These are phyloP conservation scores for Luscinia luscinia DNA, from an alignment of 2,797 vertebrate species.

Conservation along the genomic window DNA sequence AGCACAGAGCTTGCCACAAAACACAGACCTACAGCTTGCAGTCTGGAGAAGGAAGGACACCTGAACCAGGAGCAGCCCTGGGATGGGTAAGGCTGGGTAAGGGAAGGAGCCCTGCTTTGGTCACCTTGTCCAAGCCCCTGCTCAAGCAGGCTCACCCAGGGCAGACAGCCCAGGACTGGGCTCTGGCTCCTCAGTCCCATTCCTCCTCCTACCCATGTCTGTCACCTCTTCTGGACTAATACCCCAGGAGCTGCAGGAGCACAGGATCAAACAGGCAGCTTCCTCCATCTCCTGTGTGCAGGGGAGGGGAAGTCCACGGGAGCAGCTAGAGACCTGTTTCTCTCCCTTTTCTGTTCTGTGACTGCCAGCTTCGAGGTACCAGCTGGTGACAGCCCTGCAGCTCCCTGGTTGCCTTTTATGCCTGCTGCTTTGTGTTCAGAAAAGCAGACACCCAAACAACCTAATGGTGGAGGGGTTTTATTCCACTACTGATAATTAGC, in stretches of 20 bases:
- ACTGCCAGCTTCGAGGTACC: background rate
- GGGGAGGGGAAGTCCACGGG: background rate
- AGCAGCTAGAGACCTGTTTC: background rate
- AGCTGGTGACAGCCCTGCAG: slow-evolving; percentile 1
- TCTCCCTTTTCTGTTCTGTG: background rate
- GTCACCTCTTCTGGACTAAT: background rate
- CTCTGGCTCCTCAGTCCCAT: background rate
- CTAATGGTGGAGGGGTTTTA: background rate
- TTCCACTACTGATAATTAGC: slow-evolving; percentile 1
- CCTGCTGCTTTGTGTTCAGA: slow-evolving; percentile 12
- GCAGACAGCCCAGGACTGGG: background rate
- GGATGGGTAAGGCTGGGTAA: background rate
- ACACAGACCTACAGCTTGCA: background rate
- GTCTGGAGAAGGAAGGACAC: background rate
- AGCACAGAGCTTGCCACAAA: background rate
- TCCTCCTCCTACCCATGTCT: background rate
- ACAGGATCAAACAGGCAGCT: background rate
- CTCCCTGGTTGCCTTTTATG: background rate
- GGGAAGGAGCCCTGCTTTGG: background rate
- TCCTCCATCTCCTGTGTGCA: background rate
- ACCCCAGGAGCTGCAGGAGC: background rate
- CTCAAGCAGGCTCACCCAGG: background rate
- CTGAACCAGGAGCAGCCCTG: background rate
- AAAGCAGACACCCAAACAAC: background rate
- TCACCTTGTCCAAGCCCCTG: background rate